Evolutionary conservation across 2,888 invertebrate genomes (phyloP), one percentile per base, ranked within the genome.

Genomic region (Cosmia pyralina): DNA sequence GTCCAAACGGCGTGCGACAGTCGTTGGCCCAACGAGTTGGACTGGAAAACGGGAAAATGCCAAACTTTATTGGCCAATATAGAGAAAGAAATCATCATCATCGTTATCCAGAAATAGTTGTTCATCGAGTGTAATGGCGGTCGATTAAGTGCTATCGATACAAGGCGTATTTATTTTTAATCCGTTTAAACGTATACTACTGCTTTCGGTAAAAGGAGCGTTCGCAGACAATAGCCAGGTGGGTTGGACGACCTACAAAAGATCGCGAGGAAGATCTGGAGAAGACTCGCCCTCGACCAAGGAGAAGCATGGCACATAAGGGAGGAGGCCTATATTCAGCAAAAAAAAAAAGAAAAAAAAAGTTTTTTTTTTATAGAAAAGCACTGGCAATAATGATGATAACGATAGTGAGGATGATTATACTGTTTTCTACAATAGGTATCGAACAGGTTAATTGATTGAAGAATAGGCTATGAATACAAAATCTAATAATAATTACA

Each of bases 51-150:
- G 79, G 67, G 71, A 82, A 73, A 70, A 41, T 44, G 62, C 50
- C 65, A 74, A 87, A 86, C 67, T 84, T 85, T 87, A 86, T 84
- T 69, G 75, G 38, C 28, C 67, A 59, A 73, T 82, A 70, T 70
- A 72, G 19, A 68, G 69, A 48, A 65, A 80, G 71, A 76, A 76
- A 81, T 81, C 72, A 77, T 79, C 70, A 81, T 84, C 75, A 76
- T 68, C 74, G 72, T 75, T 81, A 73, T 58, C 69, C 70, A 60
- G 34, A 72, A 69, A 77, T 83, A 83, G 77, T 75, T 77, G 38
- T 64, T 38, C 70, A 69, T 81, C 58, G 55, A 65, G 28, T 70
- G 66, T 83, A 72, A 83, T 71, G 74, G 66, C 0, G 8, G 17
- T 15, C 58, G 53, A 68, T 77, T 64, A 63, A 65, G 19, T 62